Evolutionary conservation across 2,113 vertebrate species (phyloP).

Genomic region (Fregata magnificens): DNA sequence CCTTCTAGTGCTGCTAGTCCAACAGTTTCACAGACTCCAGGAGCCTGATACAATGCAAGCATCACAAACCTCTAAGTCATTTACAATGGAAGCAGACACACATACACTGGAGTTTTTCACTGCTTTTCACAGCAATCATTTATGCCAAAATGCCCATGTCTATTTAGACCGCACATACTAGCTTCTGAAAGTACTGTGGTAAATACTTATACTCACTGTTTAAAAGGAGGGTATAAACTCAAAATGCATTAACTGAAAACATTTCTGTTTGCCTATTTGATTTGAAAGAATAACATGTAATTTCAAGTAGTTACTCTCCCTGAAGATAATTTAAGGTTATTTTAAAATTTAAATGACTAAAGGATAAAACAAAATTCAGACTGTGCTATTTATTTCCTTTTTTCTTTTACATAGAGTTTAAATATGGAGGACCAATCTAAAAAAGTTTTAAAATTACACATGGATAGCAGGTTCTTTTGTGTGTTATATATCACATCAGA

Average conservation of each 20-base stretch:
- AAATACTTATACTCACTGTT: not conserved
- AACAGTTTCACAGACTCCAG: not conserved
- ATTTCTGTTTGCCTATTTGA: not conserved
- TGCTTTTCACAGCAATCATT: not conserved
- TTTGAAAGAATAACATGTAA: not conserved
- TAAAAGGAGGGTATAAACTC: not conserved
- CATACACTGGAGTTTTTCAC: not conserved
- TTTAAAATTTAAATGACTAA: not conserved
- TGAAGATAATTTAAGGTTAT: not conserved
- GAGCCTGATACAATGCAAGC: not conserved
- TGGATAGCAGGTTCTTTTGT: not conserved
- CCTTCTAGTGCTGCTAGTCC: not conserved
- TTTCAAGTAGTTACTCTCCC: not conserved
- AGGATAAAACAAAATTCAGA: not conserved
- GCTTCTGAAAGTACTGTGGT: not conserved
- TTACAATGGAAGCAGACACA: not conserved
- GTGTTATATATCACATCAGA: not conserved
- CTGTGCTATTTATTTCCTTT: not conserved
- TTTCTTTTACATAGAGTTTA: not conserved
- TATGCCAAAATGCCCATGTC: not conserved
- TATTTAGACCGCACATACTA: not conserved
- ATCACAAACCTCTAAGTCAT: not conserved
- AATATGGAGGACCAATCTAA: not conserved
- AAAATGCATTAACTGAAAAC: not conserved
- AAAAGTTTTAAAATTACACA: not conserved